Evolutionary conservation across 1,140 invertebrate genomes (phyloP), one percentile per base, ranked within the genome.

Genomic region (Brachionus koreanus): DNA sequence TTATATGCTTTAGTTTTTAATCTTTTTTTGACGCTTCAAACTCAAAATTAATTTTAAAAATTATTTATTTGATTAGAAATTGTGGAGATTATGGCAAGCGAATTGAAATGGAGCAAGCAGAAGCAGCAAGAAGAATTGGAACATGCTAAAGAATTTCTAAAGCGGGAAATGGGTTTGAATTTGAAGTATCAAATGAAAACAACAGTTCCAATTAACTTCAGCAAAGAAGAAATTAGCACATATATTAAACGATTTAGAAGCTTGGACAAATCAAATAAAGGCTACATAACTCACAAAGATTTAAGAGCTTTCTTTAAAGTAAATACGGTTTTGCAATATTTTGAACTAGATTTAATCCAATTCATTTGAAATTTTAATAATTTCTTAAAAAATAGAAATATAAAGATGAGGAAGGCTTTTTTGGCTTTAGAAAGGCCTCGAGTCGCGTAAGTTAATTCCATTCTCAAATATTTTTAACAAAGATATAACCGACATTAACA

Each of bases 31-130:
- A 16, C 7, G 33, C 39, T 9, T 6, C 3, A 61, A 61, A 61
- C n/a, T n/a, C 7, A 65, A 29, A 29, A 29, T 65, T n/a, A n/a
- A n/a, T n/a, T n/a, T n/a, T n/a, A n/a, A n/a, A n/a, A n/a, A n/a
- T n/a, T n/a, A 23, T 25, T 63, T 63, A 16, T 63, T 63, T 9
- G 16, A 46, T 46, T 35, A 74, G 69, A 46, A 74, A 93, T 99
- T 84, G 91, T 98, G 49, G 92, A 96, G 83, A 97, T 99, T 79
- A 98, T 99, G 96, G 94, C 92, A 1, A 93, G 97, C 86, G 97
- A 99, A 88, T 89, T 99, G 13, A 92, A 94, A 72, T 99, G 98
- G 98, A 92, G 90, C 42, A 92, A 93, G 69, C 91, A 88, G 90
- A 92, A 89, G 89, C 90, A 85, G 83, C 93, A 82, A 33, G 82